Base-by-base conservation (phyloP, 2,888 invertebrate genomes). In the Eurytoma adleriae region DNA sequence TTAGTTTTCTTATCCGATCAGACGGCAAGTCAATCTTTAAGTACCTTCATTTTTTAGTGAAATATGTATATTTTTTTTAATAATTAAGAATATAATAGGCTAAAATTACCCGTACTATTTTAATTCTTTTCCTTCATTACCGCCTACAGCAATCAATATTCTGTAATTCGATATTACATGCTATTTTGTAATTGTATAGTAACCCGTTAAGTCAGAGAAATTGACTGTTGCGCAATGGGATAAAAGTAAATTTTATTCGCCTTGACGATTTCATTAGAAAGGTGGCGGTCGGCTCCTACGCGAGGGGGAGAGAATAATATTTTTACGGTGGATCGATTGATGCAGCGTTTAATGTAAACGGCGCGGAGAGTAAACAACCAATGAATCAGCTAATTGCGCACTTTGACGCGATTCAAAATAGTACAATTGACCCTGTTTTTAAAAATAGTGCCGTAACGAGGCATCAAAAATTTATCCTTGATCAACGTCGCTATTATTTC, bases 381-480 rank as follows among this genome's bases (percentile, higher is more conserved):
- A 79, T 66, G 75, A 79, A 75, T 79, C 75, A 75, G 50, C 69
- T 70, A 75, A 75, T 75, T 70, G 64, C 70, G 69, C 56, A 70
- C 16, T 74, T 50, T 27, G 16, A 52, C 20, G 61, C 69, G 40
- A 40, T 13, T 74, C 64, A 30, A 30, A 79, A 79, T 69, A 73
- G 59, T 50, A 78, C 48, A 27, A 73, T 78, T 73, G 67, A 78
- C 59, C 68, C 61, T 73, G 48, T 71, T 76, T 76, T 76, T 76
- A 76, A 68, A 76, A 76, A 76, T 76, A 68, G 68, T 61, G 54
- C 54, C n/a, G 48, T 24, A 66, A 54, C 69, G 16, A 54, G 12
- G 24, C 54, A 52, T 13, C 16, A 62, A 52, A 54, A 52, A 18
- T 64, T 27, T 12, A 72, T 61, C 24, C 30, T 72, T n/a, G 40